Percentiles rank a stretch among this genome's conserved stretches.
These are phyloP conservation scores for Intellagama lesueurii DNA, from an alignment of 2,797 vertebrate genomes.

Conservation along the genomic window DNA sequence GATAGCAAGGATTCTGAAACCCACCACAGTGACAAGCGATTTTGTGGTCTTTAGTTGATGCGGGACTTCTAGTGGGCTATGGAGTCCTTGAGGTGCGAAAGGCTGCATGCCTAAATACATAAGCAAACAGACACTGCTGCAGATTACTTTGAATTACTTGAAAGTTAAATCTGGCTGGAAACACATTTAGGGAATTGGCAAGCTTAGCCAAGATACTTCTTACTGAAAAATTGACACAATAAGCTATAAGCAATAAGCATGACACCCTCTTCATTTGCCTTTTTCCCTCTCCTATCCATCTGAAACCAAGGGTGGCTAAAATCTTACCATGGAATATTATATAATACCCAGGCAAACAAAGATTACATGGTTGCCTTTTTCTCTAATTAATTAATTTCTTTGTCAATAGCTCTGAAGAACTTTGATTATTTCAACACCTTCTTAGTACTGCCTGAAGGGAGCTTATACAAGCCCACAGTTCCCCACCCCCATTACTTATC, in stretches of 20 bases:
- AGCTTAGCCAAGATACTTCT: constrained; percentile 28
- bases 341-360: constrained; percentile 29
- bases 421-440: constrained; percentile 62
- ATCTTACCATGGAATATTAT: constrained; percentile 18
- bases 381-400: constrained; percentile 65
- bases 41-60: constrained; percentile 9
- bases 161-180: constrained; percentile 29
- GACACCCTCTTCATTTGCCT: constrained; percentile 25
- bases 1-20: not conserved
- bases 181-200: constrained; percentile 18
- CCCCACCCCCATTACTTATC: constrained; percentile 45
- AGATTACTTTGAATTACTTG: constrained; percentile 44
- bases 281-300: not conserved
- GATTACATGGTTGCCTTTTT: constrained; percentile 40
- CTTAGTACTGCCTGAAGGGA: constrained; percentile 45
- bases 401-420: constrained; percentile 57
- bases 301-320: constrained; percentile 31
- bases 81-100: not conserved
- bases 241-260: constrained; percentile 31
- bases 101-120: not conserved
- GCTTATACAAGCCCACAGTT: constrained; percentile 60
- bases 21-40: not conserved
- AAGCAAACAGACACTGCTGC: constrained; percentile 1
- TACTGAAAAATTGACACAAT: constrained; percentile 31
- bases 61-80: not conserved